These are phyloP conservation scores for Rousettus madagascariensis DNA, from an alignment of 2,797 vertebrate species.

Conservation along the genomic window DNA sequence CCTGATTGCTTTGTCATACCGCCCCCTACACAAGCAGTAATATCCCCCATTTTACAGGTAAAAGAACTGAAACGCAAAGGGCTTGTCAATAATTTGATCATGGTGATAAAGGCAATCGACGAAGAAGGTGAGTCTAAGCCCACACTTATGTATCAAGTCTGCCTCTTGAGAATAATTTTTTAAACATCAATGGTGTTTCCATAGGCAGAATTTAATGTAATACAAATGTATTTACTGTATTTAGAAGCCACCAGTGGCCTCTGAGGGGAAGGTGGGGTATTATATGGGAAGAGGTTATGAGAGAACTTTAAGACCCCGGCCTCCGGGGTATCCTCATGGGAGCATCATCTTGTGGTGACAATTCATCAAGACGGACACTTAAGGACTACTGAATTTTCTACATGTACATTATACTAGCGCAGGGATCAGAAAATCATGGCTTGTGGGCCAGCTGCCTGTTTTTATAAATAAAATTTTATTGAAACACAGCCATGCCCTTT, in stretches of 20 bases:
- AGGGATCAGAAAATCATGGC: neutral
- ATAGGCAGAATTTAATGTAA: neutral
- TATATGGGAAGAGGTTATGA: neutral
- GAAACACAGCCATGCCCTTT: neutral
- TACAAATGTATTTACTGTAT: neutral
- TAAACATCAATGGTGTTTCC: neutral
- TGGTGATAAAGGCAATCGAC: neutral
- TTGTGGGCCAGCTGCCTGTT: neutral
- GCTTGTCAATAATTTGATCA: neutral
- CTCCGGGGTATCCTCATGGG: neutral
- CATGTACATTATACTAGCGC: neutral
- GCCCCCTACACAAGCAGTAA: neutral
- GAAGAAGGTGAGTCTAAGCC: neutral
- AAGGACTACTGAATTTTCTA: neutral
- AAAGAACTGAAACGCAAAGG: neutral
- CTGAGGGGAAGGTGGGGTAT: neutral
- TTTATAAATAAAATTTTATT: constrained; percentile 15
- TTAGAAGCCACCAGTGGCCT: neutral
- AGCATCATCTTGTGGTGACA: neutral
- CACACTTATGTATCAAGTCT: neutral
- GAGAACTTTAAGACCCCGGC: neutral
- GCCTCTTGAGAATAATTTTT: neutral
- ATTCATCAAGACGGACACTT: neutral
- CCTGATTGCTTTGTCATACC: neutral
- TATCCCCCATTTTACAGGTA: neutral